These are phyloP conservation scores for Zophobas morio DNA, from an alignment of 1,140 invertebrate genomes.

Conservation along the genomic window DNA sequence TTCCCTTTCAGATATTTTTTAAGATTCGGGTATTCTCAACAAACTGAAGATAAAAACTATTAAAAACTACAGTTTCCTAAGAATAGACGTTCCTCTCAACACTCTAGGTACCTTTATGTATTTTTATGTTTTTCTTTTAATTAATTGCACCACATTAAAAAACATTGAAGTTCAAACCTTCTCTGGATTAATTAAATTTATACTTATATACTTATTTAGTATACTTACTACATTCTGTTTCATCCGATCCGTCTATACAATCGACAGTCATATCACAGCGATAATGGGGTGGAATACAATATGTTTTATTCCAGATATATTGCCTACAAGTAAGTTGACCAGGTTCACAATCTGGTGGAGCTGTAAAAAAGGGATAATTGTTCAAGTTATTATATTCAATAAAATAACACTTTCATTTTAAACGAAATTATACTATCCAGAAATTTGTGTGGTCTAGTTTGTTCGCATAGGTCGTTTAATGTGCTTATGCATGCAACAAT, in stretches of 20 bases:
- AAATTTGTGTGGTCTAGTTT: no score
- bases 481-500: no score
- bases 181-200: not conserved
- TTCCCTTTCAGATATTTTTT: no score
- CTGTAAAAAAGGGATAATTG: slow-evolving; percentile 71
- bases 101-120: no score
- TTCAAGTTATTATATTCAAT: not conserved
- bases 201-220: not conserved
- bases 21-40: no score
- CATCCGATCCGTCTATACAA: slow-evolving; percentile 94
- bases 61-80: no score
- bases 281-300: slow-evolving; percentile 91
- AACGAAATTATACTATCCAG: no score
- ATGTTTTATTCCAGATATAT: slow-evolving; percentile 95
- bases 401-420: no score
- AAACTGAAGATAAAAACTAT: no score
- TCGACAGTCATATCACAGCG: slow-evolving; percentile 94
- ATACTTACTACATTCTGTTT: slow-evolving; percentile 93
- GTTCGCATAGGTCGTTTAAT: no score
- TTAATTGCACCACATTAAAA: no score
- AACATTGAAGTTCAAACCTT: not conserved
- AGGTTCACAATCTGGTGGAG: slow-evolving; percentile 89
- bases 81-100: no score
- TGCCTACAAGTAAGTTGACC: slow-evolving; percentile 90
- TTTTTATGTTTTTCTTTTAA: not conserved